Base-by-base conservation (phyloP, 1,140 invertebrate species). In the Arctopsyche grandis region DNA sequence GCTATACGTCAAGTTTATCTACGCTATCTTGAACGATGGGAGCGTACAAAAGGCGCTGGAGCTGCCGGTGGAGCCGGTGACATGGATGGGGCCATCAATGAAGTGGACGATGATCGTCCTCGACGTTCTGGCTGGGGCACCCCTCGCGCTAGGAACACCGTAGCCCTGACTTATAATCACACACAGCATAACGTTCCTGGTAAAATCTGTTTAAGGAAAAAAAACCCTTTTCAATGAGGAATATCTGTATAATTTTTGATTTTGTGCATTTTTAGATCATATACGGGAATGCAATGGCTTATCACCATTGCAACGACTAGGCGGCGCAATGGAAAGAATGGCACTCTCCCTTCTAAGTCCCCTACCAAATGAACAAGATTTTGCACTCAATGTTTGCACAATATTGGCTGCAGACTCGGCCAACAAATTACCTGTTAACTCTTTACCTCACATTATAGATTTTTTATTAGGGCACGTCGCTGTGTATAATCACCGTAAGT, bases 351-450 rank as follows among this genome's bases (percentile, higher is more conserved):
- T 99, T 7, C 86, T 98, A 19, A 97, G 96, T 44, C 98, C 98
- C 0, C 89, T 99, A 83, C 98, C 98, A 14, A 99, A 99, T 87
- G 98, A 99, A 89, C 96, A 99, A 85, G 98, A 99, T 86, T 98
- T 99, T 89, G 97, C 97, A 1, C 94, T 99, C 74, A 99, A 99
- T 87, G 95, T 99, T 0, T 98, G 97, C 86, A 98, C 96, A 0
- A 89, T 99, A 69, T 89, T 99, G 79, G 97, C 97, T 21, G 98
- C 97, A 83, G 97, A 99, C 85, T 95, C 96, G 44, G 94, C 95
- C 73, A 95, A 97, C 84, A 92, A 94, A 4, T 86, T 99, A 38
- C 93, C 95, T 80, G 87, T 99, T 26, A 92, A 93, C 29, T 93
- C 95, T 80, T 94, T 93, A 83, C 95, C 95, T 0, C 91, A 95